phyloP scores from a whole-genome alignment of 2,113 vertebrate species.

The Buteo buteo region DNA sequence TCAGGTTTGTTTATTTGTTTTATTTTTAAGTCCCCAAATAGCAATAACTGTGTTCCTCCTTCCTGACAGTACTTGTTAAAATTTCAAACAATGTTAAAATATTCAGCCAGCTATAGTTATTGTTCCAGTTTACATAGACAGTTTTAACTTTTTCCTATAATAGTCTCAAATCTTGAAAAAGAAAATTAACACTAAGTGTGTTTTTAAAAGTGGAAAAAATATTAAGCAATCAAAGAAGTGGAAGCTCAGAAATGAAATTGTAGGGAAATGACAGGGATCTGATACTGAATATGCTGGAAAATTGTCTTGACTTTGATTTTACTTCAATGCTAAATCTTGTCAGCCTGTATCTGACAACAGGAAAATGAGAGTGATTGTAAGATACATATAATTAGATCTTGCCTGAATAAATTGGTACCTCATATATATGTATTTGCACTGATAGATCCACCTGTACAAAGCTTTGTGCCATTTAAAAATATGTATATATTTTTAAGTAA shows the following conservation, averaged over 20 bases:
- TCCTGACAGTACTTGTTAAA: slow-evolving; percentile 46
- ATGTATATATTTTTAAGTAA: slow-evolving; percentile 17
- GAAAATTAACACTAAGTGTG: neutral
- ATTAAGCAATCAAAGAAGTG: neutral
- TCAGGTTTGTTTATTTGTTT: neutral
- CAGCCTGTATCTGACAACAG: slow-evolving; percentile 11
- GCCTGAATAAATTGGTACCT: slow-evolving; percentile 68
- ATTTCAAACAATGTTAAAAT: slow-evolving; percentile 44
- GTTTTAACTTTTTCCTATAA: neutral
- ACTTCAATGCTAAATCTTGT: neutral
- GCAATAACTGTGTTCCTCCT: slow-evolving; percentile 74
- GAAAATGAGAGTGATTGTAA: slow-evolving; percentile 41
- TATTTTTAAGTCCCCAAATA: slow-evolving; percentile 50
- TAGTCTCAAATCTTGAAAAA: slow-evolving; percentile 27
- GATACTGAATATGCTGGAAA: neutral
- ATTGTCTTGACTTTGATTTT: neutral
- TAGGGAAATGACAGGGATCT: neutral
- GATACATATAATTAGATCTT: slow-evolving; percentile 52
- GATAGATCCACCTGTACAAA: slow-evolving; percentile 58
- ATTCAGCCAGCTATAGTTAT: slow-evolving; percentile 59
- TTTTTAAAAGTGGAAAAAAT: neutral
- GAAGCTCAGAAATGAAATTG: neutral
- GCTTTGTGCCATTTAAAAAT: slow-evolving; percentile 58
- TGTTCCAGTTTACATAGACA: neutral
- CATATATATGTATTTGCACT: slow-evolving; percentile 71